A percentile compares a stretch with the other conserved stretches of the same genome.
phyloP scores from a whole-genome alignment of 2,888 invertebrate genomes.

The Gerris lacustris region DNA sequence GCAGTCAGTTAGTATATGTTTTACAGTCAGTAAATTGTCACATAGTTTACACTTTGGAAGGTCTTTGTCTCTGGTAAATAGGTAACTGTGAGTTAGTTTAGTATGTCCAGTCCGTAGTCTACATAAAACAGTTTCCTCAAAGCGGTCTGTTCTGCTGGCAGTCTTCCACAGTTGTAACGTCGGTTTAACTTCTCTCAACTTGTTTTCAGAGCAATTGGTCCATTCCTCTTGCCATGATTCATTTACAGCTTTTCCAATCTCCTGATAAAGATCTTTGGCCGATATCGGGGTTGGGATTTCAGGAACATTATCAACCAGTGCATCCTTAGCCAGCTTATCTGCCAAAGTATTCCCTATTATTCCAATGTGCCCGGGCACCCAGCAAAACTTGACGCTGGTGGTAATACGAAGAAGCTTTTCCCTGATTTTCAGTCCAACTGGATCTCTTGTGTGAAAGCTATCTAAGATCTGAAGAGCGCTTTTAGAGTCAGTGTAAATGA shows the following conservation, averaged over 20 bases:
- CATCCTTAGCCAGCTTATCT: not conserved
- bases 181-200: not conserved
- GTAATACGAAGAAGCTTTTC: too few species aligned
- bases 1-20: not conserved
- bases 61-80: not conserved
- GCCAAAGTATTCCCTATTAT: not conserved
- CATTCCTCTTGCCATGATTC: not conserved
- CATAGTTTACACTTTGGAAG: not conserved
- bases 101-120: not conserved
- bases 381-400: not conserved
- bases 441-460: too few species aligned
- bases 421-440: too few species aligned
- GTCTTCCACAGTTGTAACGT: not conserved
- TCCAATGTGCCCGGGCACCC: not conserved
- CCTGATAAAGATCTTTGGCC: not conserved
- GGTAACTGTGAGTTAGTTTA: not conserved
- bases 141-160: not conserved
- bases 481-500: too few species aligned
- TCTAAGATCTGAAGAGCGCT: too few species aligned
- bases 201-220: not conserved
- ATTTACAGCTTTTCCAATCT: not conserved
- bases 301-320: not conserved
- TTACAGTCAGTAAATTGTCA: not conserved
- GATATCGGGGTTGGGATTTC: not conserved
- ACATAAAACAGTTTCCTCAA: not conserved